Conservation (phyloP, 1,140 invertebrate species). For the Phortica variegata region DNA sequence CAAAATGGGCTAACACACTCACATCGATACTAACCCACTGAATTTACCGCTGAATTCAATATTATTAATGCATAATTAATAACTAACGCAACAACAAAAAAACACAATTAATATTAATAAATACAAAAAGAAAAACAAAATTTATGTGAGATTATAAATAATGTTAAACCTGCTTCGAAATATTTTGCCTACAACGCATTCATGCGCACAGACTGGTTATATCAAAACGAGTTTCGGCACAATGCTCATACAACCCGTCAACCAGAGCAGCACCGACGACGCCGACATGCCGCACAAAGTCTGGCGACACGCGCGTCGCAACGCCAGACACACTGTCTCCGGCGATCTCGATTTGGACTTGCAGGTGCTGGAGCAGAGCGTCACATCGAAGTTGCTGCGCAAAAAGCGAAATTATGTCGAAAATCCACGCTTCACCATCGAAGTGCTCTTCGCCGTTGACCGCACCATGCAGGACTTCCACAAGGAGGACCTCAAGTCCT, state of each 20-base stretch:
- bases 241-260: constrained; percentile 66
- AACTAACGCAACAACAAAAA: background rate
- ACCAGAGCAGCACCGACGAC: constrained; percentile 51
- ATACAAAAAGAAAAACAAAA: constrained; percentile 3
- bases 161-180: constrained; percentile 27
- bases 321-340: constrained; percentile 19
- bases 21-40: constrained; percentile 21
- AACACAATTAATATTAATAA: constrained; percentile 26
- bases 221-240: constrained; percentile 65
- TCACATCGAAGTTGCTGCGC: constrained; percentile 35
- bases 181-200: constrained; percentile 16
- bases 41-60: too few relatives aligned
- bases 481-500: constrained; percentile 59
- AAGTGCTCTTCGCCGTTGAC: constrained; percentile 80
- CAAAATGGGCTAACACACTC: background rate
- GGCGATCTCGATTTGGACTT: constrained; percentile 8
- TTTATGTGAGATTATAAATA: constrained; percentile 44
- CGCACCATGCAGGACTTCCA: constrained; percentile 77
- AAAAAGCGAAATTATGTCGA: constrained; percentile 53
- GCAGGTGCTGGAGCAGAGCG: constrained; percentile 12
- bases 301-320: constrained; percentile 30
- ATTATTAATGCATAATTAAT: constrained; percentile 14
- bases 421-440: constrained; percentile 69
- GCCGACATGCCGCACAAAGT: constrained; percentile 31
- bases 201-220: constrained; percentile 67